Percentiles rank a stretch among this genome's conserved stretches.
Conservation (phyloP, 2,113 vertebrate species). For the Oenanthe oenanthe region DNA sequence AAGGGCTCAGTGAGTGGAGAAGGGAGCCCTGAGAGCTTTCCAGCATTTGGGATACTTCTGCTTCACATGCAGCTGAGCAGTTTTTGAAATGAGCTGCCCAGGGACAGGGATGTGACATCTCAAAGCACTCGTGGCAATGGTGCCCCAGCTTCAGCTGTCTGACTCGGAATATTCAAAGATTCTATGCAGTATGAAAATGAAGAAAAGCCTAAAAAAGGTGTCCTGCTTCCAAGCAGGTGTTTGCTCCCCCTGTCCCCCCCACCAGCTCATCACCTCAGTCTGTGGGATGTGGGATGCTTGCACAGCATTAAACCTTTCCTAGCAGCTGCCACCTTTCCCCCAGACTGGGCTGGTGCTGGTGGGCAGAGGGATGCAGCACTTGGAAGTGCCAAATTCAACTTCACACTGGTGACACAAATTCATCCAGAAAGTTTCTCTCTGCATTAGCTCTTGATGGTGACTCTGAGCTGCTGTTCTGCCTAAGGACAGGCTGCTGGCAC, state of each 20-base stretch:
- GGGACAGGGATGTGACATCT: not conserved
- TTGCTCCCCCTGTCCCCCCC: not conserved
- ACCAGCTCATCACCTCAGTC: not conserved
- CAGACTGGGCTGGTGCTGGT: accelerated
- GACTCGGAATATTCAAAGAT: not conserved
- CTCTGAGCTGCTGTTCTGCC: not conserved
- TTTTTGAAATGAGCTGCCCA: not conserved
- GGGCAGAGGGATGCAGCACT: not conserved
- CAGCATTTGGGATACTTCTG: not conserved
- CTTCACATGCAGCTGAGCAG: accelerated
- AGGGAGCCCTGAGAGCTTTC: not conserved
- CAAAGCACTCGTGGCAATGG: accelerated
- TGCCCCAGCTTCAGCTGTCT: not conserved
- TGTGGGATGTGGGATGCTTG: accelerated
- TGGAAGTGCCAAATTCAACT: not conserved
- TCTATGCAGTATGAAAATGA: not conserved
- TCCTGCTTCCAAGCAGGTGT: not conserved
- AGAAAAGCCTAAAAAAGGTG: not conserved
- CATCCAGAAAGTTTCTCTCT: not conserved
- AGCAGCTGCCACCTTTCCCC: not conserved
- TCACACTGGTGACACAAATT: not conserved
- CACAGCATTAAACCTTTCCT: not conserved
- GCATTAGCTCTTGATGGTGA: not conserved
- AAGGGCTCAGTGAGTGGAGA: not conserved
- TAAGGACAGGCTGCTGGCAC: conserved; percentile 15